These are phyloP conservation scores for Amiota mariae DNA, from an alignment of 2,888 invertebrate species.

Conservation along the genomic window DNA sequence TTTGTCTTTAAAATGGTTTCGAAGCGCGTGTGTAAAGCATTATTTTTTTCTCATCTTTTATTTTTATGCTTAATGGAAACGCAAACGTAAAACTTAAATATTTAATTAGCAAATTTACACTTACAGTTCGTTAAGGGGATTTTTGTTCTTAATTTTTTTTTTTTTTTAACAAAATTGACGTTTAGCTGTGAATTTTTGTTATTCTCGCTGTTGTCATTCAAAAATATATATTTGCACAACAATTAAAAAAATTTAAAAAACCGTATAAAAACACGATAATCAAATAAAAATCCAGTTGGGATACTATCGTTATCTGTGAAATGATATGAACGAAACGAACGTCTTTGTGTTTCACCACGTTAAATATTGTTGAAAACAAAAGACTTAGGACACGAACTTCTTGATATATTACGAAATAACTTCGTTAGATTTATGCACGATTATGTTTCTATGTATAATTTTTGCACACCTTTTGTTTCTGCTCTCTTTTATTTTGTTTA, in stretches of 20 bases:
- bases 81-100: slow-evolving; percentile 40
- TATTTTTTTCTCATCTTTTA: slow-evolving; percentile 40
- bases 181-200: slow-evolving; percentile 44
- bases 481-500: slow-evolving; percentile 22
- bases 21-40: slow-evolving; percentile 37
- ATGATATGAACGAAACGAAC: no score
- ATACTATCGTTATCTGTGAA: no score
- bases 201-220: slow-evolving; percentile 26
- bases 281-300: not conserved
- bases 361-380: slow-evolving; percentile 52
- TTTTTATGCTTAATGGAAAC: slow-evolving; percentile 27
- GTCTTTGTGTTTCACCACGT: not conserved
- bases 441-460: slow-evolving; percentile 27
- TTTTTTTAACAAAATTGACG: slow-evolving; percentile 36
- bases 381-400: slow-evolving; percentile 65
- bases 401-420: slow-evolving; percentile 31
- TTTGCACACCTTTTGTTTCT: slow-evolving; percentile 6
- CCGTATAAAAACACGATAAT: not conserved
- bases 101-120: slow-evolving; percentile 59
- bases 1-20: no score
- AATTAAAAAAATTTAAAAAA: slow-evolving; percentile 5
- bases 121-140: slow-evolving; percentile 45
- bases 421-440: slow-evolving; percentile 15
- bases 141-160: not conserved
- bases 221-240: slow-evolving; percentile 21